A percentile compares a stretch with the other conserved stretches of the same genome.
phyloP scores from a whole-genome alignment of 2,113 vertebrate genomes.

The Tragelaphus strepsiceros region DNA sequence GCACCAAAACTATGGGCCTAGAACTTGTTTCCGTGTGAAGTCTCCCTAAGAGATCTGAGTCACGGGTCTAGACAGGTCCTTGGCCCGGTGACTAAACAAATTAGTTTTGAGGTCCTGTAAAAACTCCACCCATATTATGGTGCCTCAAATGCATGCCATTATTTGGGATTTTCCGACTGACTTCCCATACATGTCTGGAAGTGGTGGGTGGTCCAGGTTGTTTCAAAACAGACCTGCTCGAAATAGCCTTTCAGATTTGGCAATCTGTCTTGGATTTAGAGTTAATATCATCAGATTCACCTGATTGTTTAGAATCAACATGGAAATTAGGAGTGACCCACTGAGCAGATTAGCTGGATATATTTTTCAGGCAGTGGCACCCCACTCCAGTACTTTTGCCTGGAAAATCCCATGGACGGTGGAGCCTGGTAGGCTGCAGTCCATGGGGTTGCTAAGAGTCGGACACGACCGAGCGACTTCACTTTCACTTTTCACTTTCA shows the following conservation, averaged over 20 bases:
- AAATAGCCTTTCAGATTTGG: neutral
- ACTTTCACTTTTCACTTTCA: no score
- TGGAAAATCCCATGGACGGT: no score
- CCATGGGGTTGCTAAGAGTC: no score
- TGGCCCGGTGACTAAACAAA: neutral
- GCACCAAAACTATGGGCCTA: neutral
- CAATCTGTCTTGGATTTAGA: neutral
- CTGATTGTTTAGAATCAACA: neutral
- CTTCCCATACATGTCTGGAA: neutral
- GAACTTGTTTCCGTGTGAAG: neutral
- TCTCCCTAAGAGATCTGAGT: neutral
- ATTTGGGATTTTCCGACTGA: constrained; percentile 4
- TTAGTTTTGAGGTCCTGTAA: neutral
- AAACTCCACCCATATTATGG: neutral
- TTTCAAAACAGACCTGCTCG: neutral
- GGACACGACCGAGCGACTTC: no score
- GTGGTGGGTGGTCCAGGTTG: neutral
- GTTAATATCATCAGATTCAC: neutral
- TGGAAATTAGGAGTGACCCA: neutral
- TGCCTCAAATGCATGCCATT: neutral
- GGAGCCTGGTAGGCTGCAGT: no score
- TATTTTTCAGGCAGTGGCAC: neutral
- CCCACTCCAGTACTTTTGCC: no score
- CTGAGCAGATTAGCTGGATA: neutral
- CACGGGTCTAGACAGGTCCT: neutral